These are phyloP conservation scores for Drosophila austrosaltans DNA, from an alignment of 2,888 invertebrate genomes.

Conservation along the genomic window DNA sequence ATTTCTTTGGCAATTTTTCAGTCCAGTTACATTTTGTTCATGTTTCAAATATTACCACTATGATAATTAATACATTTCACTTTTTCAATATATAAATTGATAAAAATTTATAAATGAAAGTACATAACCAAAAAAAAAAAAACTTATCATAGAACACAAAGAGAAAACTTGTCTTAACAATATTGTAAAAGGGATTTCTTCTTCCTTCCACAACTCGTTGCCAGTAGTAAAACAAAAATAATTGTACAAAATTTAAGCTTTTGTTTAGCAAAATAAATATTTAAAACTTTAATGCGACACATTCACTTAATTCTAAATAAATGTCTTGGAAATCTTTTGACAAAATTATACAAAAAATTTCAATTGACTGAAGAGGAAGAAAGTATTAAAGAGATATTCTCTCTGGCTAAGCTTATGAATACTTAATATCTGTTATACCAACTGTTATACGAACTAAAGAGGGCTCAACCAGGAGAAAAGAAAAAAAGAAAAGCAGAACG, in stretches of 20 bases:
- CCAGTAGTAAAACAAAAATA: no score
- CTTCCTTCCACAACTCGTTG: no score
- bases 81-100: background rate
- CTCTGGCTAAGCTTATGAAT: constrained; percentile 41
- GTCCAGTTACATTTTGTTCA: constrained; percentile 30
- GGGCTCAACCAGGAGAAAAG: constrained; percentile 26
- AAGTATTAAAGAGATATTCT: background rate
- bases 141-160: no score
- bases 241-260: no score
- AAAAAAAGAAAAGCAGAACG: constrained; percentile 11
- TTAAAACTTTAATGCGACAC: no score
- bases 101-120: no score
- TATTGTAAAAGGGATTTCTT: no score
- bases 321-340: no score
- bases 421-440: constrained; percentile 9
- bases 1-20: constrained; percentile 50
- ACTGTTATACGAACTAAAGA: constrained; percentile 29
- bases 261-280: no score
- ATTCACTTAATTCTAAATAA: no score
- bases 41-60: constrained; percentile 20
- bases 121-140: no score
- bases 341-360: constrained; percentile 20
- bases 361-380: constrained; percentile 23
- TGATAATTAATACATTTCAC: background rate
- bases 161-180: no score